Evolutionary conservation across 2,888 invertebrate species (phyloP), one percentile per base, ranked within the genome.

Genomic region (Trachelus tabidus): DNA sequence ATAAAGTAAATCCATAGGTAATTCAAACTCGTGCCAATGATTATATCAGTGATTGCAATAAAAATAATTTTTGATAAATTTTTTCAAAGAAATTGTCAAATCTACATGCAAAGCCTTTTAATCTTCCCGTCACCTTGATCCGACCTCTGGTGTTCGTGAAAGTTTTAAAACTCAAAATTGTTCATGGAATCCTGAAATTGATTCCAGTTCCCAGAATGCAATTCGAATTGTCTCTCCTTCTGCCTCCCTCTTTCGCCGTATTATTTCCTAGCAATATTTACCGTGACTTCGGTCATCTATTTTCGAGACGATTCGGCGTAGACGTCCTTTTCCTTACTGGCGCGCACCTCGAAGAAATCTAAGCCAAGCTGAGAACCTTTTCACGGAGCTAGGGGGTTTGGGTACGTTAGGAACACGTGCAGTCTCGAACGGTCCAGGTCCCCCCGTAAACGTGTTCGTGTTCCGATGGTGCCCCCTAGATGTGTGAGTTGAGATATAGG

Each of bases 371-470:
- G 91, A 91, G 90, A 91, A 90, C 90, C 91, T 80, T 82, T 79
- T 84, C 84, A 81, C 83, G 85, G 87, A 83, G 86, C 85, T 85
- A 85, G 85, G 87, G 87, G 89, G 89, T 90, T 89, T 86, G 86
- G 89, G 88, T 90, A 91, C 91, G 90, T 91, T 90, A 91, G 88
- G 89, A 91, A 91, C 91, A 91, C 91, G 91, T 90, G 90, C 90
- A 91, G 90, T 88, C 89, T 89, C 88, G 88, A 90, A 89, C 90
- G 89, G 90, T 89, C 89, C 88, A 89, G 87, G 85, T 82, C 84
- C 85, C 81, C 81, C 85, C 85, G 84, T 88, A 87, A 90, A 90
- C 88, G 89, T 88, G 89, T 89, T 88, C 87, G 86, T 84, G 87
- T 88, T 88, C 87, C 84, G 88, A 89, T 86, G 87, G 87, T 85